Conservation (phyloP, 2,888 invertebrate species). For the Rhodophaea formosa region DNA sequence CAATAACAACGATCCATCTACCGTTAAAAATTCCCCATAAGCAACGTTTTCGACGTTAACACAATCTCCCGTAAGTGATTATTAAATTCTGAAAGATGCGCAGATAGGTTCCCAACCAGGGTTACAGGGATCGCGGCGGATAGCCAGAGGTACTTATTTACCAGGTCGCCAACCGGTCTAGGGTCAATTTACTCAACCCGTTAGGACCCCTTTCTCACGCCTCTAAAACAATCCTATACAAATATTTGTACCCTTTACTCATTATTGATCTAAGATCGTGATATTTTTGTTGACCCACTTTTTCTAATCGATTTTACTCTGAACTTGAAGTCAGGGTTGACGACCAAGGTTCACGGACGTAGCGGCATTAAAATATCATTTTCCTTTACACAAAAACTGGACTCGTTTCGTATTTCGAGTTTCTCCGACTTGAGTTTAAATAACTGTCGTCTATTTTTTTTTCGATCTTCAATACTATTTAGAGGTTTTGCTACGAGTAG, state of each 20-base stretch:
- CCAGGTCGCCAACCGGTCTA: slow-evolving; percentile 32
- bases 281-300: slow-evolving; percentile 11
- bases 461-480: too few relatives aligned
- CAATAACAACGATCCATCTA: background rate
- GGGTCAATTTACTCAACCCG: slow-evolving; percentile 39
- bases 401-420: background rate
- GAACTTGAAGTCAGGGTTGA: slow-evolving; percentile 11
- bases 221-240: slow-evolving; percentile 28
- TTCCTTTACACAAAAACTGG: background rate
- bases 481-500: too few relatives aligned
- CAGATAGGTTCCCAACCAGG: slow-evolving; percentile 19
- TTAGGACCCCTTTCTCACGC: slow-evolving; percentile 42
- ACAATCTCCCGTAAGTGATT: slow-evolving; percentile 15
- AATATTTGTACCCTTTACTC: slow-evolving; percentile 14
- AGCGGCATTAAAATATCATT: background rate
- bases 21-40: slow-evolving; percentile 10
- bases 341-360: slow-evolving; percentile 3
- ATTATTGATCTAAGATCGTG: slow-evolving; percentile 18
- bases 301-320: slow-evolving; percentile 2
- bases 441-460: too few relatives aligned
- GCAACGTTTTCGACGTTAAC: slow-evolving; percentile 9
- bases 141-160: slow-evolving; percentile 30
- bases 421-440: background rate
- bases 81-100: slow-evolving; percentile 15
- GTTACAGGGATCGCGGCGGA: slow-evolving; percentile 22